A percentile compares a stretch with the other conserved stretches of the same genome.
Evolutionary conservation across 2,888 invertebrate genomes (phyloP).

Genomic region (Campoletis raptor): DNA sequence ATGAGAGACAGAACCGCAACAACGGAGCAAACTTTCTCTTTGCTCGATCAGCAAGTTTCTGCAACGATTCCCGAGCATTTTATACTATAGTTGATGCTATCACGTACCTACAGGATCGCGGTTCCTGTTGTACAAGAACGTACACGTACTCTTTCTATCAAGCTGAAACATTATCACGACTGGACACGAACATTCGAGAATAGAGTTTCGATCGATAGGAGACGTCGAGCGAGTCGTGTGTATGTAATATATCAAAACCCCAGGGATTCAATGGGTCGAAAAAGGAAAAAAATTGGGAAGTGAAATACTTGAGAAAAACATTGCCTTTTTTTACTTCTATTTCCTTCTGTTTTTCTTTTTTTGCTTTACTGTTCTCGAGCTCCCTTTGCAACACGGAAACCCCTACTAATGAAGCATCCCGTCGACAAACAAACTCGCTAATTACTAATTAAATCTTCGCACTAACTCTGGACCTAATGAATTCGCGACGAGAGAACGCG

Average conservation of each 20-base stretch:
- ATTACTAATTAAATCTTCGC: conserved; percentile 72
- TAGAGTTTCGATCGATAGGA: conserved; percentile 46
- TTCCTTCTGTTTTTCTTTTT: background rate
- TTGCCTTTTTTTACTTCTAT: background rate
- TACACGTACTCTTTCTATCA: background rate
- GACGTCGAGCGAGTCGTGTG: background rate
- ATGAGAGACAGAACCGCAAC: conserved; percentile 52
- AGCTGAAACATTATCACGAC: conserved; percentile 29
- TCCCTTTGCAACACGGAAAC: conserved; percentile 38
- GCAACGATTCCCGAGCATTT: conserved; percentile 48
- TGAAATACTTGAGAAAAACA: conserved; percentile 33
- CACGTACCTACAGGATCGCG: conserved; percentile 5
- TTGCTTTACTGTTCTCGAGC: background rate
- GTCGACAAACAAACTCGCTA: conserved; percentile 72
- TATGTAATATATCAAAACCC: background rate
- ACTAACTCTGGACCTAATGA: conserved; percentile 55
- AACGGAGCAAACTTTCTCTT: conserved; percentile 63
- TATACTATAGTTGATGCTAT: conserved; percentile 12
- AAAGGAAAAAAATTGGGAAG: conserved; percentile 23
- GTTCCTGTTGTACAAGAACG: conserved; percentile 1
- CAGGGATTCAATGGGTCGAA: conserved; percentile 9
- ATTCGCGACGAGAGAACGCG: conserved; percentile 53
- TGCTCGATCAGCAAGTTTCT: conserved; percentile 46
- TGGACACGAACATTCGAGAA: conserved; percentile 30
- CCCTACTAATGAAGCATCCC: conserved; percentile 69